Evolutionary conservation across 2,113 vertebrate genomes (phyloP), one percentile per base, ranked within the genome.

Genomic region (Alligator sinensis): DNA sequence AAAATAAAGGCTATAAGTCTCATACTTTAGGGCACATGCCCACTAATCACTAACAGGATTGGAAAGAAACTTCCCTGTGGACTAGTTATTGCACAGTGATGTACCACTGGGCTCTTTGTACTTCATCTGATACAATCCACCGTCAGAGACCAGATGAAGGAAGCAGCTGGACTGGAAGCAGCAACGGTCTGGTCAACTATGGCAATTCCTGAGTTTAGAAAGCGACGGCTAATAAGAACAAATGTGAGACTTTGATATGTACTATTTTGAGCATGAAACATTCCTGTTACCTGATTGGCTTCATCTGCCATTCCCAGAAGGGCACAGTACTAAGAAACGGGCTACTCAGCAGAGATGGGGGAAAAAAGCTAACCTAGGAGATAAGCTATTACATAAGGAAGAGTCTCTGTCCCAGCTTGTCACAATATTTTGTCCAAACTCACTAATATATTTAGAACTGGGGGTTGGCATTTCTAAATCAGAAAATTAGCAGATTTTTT

Each of bases 341-440:
- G 34, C 16, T 66, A 60, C 27, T 34, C 88, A 81, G 58, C 74
- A 74, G 14, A 55, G 17, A 25, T 25, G 7, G 17, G 24, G 13
- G 24, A 38, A 76, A 17, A 87, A 89, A 75, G 27, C 38, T 77
- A 75, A 60, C 82, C 88, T 74, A 79, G 75, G 93, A 96, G 70
- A 64, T 78, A 88, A 91, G 84, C 81, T 83, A 57, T 92, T 96
- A 60, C 64, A 85, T 64, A 94, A 93, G 38, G 63, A 95, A 75
- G 13, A 63, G 38, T 54, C 18, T 28, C 70, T 63, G 93, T 30
- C 91, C 54, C 76, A 82, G 4, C 2, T 78, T 59, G 60, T 94
- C 82, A 94, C 81, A 88, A 95, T 94, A 77, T 93, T 62, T 93
- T 84, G 95, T 84, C 60, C 66, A 90, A 90, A 30, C 62, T 58